Evolutionary conservation across 53 echinoderm and acorn worm genomes (phyloP), one percentile per base, ranked within the genome.

Genomic region (Holothuria scabra): DNA sequence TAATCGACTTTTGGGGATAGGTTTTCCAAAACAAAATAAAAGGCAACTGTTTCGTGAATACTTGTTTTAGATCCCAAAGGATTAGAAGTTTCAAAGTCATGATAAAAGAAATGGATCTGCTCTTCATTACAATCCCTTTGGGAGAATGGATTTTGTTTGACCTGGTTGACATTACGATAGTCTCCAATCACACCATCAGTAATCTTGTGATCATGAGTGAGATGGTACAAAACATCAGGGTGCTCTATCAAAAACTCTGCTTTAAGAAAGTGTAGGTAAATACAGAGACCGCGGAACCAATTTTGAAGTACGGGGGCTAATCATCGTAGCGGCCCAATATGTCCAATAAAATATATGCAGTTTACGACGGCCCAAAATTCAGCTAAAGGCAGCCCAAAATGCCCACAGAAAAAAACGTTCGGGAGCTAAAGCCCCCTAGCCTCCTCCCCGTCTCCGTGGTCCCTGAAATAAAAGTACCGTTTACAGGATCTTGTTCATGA

Each of bases 401-500:
- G n/a, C n/a, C n/a, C n/a, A n/a, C n/a, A n/a, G n/a, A n/a, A n/a
- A n/a, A n/a, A n/a, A n/a, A n/a, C n/a, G n/a, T n/a, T n/a, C n/a
- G n/a, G n/a, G n/a, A n/a, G n/a, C n/a, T n/a, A n/a, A n/a, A n/a
- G n/a, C n/a, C n/a, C n/a, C n/a, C n/a, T n/a, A n/a, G n/a, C n/a
- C n/a, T n/a, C n/a, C n/a, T n/a, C n/a, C n/a, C n/a, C n/a, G n/a
- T n/a, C n/a, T n/a, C n/a, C n/a, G n/a, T n/a, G n/a, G n/a, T n/a
- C n/a, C n/a, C n/a, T n/a, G n/a, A n/a, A n/a, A n/a, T 84, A 67
- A 84, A 84, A 71, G 85, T 84, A 71, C 57, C 87, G 46, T 86
- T 46, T n/a, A 86, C 87, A 56, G 87, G 66, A 80, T 81, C 80
- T 57, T 86, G 87, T 30, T 81, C 87, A 64, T 52, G 65, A 46